Evolutionary conservation across 2,797 vertebrate genomes (phyloP).

Genomic region (Parauchenoglanis ngamensis): DNA sequence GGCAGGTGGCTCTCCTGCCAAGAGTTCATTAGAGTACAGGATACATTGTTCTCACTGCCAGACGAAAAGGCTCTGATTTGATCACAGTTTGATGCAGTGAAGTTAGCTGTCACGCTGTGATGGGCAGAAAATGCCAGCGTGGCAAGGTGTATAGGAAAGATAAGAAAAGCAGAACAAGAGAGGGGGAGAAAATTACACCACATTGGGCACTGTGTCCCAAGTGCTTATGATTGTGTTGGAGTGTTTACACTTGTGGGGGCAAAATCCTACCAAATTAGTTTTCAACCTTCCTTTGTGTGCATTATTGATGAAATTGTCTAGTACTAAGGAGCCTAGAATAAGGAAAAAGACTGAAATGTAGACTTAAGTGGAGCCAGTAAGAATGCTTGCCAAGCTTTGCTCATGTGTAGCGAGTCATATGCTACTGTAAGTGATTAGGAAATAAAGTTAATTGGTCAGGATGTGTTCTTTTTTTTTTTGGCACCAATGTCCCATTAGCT

Average conservation of each 20-base stretch:
- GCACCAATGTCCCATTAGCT: neutral
- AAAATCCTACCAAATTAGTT: conserved; percentile 27
- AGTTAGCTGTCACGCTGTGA: conserved; percentile 66
- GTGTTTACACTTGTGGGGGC: neutral
- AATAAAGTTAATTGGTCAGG: conserved; percentile 72
- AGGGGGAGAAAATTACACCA: conserved; percentile 26
- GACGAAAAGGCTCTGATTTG: conserved; percentile 71
- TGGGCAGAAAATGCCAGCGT: conserved; percentile 66
- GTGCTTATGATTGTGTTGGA: neutral
- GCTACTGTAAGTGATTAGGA: conserved; percentile 66
- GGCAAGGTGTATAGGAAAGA: conserved; percentile 60
- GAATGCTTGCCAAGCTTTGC: conserved; percentile 67
- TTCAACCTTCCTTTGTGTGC: conserved; percentile 31
- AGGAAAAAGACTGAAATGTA: conserved; percentile 11
- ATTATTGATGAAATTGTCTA: conserved; percentile 56
- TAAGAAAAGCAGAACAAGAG: conserved; percentile 51
- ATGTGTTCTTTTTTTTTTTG: conserved; percentile 47
- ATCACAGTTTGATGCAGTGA: conserved; percentile 65
- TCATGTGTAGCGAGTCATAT: conserved; percentile 70
- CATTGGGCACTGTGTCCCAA: neutral
- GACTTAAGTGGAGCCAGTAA: conserved; percentile 67
- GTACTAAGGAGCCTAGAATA: conserved; percentile 28
- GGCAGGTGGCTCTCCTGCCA: conserved; percentile 46
- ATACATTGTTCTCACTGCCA: conserved; percentile 68
- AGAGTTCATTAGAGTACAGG: conserved; percentile 70